phyloP scores from a whole-genome alignment of 2,113 vertebrate genomes.

The Bombycilla garrulus region DNA sequence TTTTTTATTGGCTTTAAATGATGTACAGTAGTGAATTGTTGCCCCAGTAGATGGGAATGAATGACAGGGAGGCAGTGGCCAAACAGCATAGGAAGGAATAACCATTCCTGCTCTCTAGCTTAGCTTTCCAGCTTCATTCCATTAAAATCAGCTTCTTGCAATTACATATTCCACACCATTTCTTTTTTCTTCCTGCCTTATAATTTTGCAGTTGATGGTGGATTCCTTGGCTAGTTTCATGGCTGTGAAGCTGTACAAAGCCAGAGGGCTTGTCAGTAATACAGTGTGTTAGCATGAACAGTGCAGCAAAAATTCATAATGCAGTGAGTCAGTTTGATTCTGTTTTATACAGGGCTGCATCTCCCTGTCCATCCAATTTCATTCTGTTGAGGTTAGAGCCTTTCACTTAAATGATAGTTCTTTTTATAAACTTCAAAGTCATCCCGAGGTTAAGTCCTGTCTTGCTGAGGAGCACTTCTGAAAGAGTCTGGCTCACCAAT shows the following conservation, averaged over 20 bases:
- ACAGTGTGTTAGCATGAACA: constrained; percentile 34
- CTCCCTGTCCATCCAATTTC: constrained; percentile 63
- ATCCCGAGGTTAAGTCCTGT: constrained; percentile 63
- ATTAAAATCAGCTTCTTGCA: background rate
- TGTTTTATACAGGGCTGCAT: constrained; percentile 56
- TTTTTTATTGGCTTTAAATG: constrained; percentile 38
- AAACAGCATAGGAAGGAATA: background rate
- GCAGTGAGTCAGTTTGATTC: constrained; percentile 68
- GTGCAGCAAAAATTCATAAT: constrained; percentile 62
- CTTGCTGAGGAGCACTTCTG: constrained; percentile 36
- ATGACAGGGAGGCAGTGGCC: background rate
- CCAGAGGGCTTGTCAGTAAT: constrained; percentile 65
- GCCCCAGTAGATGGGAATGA: background rate
- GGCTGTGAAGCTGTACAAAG: constrained; percentile 53
- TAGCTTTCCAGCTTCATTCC: constrained; percentile 1
- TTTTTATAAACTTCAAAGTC: constrained; percentile 74
- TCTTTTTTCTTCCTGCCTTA: background rate
- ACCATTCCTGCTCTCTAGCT: background rate
- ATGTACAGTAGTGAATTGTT: constrained; percentile 17
- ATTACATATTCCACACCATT: background rate
- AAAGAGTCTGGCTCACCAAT: constrained; percentile 46
- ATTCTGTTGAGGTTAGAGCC: constrained; percentile 57
- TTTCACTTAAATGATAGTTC: constrained; percentile 66
- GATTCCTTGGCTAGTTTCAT: constrained; percentile 29
- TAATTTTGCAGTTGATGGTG: constrained; percentile 18